Evolutionary conservation across 2,113 vertebrate species (phyloP), one percentile per base, ranked within the genome.

Genomic region (Accipiter cooperii): DNA sequence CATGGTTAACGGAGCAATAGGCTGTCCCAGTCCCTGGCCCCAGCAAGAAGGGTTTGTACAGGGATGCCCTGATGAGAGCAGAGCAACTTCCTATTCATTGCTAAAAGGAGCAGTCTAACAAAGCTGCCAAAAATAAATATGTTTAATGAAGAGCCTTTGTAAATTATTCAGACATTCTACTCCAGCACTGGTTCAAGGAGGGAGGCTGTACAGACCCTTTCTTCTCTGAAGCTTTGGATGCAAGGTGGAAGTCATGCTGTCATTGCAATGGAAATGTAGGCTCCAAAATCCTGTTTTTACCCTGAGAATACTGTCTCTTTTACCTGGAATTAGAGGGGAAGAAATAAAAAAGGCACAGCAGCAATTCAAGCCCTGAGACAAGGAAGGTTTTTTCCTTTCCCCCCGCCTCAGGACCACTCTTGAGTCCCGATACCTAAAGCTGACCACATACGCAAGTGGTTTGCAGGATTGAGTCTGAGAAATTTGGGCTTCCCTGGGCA

Each of bases 61-160:
- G 52, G 47, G 64, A 65, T 77, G 63, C 76, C 81, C 88, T 61
- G 89, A 95, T 68, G 80, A 96, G 77, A 88, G 87, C 58, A 40
- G 74, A 68, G 64, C 78, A 54, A 85, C 87, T 85, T 85, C 86
- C 78, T 76, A 68, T 94, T 93, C 22, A 2, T 93, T 90, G 87
- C 87, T 89, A 84, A 95, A 95, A 94, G 69, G 83, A 93, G 47
- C 77, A 94, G 65, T 38, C 78, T 71, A 83, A 87, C 91, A 89
- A 87, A 95, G 93, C 92, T 91, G 92, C 87, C 89, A 91, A 93
- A 96, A 96, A 96, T 95, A 91, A 96, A 96, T 55, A 94, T 34
- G n/a, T 89, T 83, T 95, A 96, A 96, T 83, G 93, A 95, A 94
- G 54, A 96, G 70, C 70, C 84, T 95, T 94, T 92, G 90, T 93